Base-by-base conservation (phyloP, 92 coral and sea anemone genomes). In the Porites lobata region DNA sequence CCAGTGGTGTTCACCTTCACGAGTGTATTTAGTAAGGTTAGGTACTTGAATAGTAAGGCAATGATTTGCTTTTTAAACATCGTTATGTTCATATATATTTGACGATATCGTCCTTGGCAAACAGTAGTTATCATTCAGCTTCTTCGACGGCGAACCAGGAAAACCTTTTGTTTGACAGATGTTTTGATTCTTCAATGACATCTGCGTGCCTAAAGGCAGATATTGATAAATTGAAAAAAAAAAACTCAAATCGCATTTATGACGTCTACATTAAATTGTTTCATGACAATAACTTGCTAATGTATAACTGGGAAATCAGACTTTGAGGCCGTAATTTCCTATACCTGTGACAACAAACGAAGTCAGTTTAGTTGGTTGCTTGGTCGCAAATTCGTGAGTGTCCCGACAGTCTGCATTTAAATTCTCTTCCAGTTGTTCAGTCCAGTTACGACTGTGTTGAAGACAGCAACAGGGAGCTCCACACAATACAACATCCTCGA, bases 191-290 rank as follows among this genome's bases (percentile, higher is more conserved):
- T 69, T 52, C 26, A 4, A 29, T 67, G 70, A 85, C 89, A 85
- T 85, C 89, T 85, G 89, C 77, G 66, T 85, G 89, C 89, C 89
- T 85, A 57, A 75, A 85, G 89, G 89, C 76, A 73, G 80, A 62
- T 75, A 74, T 84, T 75, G 87, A 84, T 84, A 84, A 84, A 84
- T 74, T 64, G 47, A 73, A 68, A 66, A 66, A 72, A 65, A 83
- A 72, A 24, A 77, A 73, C 73, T 73, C 72, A 84, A 84, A 84
- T 84, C 87, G 75, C 80, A 73, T 84, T 73, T 84, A 50, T 84
- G 87, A 84, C 87, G 87, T 73, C 73, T 74, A 84, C 87, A 84
- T 73, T 65, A 84, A 84, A 84, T 84, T 84, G 87, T 84, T 74
- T 84, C 73, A 73, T 73, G 87, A 84, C 87, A 84, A 84, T 84